A percentile compares a stretch with the other conserved stretches of the same genome.
Evolutionary conservation across 2,113 vertebrate genomes (phyloP).

Genomic region (Gnathonemus longibarbis): DNA sequence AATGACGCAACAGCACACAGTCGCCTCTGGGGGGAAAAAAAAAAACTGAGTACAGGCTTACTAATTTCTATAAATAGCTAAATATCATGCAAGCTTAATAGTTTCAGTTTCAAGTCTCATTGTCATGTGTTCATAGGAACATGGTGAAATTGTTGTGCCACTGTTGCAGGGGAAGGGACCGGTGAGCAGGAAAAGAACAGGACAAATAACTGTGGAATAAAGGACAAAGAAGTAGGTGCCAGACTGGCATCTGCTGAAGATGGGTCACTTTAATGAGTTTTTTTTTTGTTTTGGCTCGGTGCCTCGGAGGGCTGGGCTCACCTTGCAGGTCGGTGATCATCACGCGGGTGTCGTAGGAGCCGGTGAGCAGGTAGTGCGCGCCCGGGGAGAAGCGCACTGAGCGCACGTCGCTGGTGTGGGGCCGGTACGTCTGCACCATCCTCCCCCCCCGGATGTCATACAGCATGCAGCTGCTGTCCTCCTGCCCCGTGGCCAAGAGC

Average conservation of each 20-base stretch:
- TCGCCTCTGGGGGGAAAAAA: background rate
- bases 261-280: background rate
- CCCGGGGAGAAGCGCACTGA: slow-evolving; percentile 93
- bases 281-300: background rate
- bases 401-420: slow-evolving; percentile 84
- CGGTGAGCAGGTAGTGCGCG: slow-evolving; percentile 92
- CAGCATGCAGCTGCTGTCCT: slow-evolving; percentile 95
- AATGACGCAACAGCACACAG: background rate
- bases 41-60: background rate
- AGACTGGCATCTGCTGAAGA: background rate
- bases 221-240: background rate
- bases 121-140: background rate
- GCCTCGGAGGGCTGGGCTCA: slow-evolving; percentile 38
- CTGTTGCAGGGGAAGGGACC: background rate
- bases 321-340: slow-evolving; percentile 94
- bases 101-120: background rate
- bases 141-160: background rate
- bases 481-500: slow-evolving; percentile 90
- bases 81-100: background rate
- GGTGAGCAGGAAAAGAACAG: background rate
- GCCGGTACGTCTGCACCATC: slow-evolving; percentile 92
- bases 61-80: background rate
- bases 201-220: background rate
- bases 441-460: slow-evolving; percentile 94
- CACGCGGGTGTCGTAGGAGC: slow-evolving; percentile 92